Conservation (phyloP, 1,140 invertebrate species). For the Arctopsyche grandis region DNA sequence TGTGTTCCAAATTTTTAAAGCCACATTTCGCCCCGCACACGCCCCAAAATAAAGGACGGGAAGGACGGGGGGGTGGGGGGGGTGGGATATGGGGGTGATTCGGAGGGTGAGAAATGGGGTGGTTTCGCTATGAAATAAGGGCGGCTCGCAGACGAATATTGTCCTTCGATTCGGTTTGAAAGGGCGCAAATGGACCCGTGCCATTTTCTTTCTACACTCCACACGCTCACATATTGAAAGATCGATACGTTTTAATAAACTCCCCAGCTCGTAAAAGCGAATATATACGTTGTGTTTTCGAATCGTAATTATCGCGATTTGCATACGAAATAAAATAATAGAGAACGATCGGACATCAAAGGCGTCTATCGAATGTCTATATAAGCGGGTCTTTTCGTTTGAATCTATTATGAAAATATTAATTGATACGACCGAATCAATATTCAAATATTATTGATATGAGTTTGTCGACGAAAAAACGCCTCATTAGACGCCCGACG, state of each 20-base stretch:
- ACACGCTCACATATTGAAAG: too few species aligned
- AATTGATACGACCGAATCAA: slow-evolving; percentile 6
- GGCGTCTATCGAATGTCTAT: not conserved
- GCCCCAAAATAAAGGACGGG: slow-evolving; percentile 46
- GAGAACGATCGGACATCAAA: not conserved
- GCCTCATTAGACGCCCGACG: slow-evolving; percentile 1
- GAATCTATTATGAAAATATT: not conserved
- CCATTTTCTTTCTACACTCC: not conserved
- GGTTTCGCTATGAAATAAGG: slow-evolving; percentile 40
- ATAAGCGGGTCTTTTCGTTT: not conserved
- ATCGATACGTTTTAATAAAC: too few species aligned
- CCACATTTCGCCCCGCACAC: slow-evolving; percentile 67
- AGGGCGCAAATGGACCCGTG: slow-evolving; percentile 30
- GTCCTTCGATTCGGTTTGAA: slow-evolving; percentile 24
- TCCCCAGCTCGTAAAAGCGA: too few species aligned
- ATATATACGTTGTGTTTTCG: too few species aligned
- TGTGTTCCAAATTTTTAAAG: slow-evolving; percentile 71
- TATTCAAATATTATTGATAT: slow-evolving; percentile 13
- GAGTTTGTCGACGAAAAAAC: not conserved
- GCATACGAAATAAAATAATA: too few species aligned
- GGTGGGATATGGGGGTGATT: not conserved
- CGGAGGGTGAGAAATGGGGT: not conserved
- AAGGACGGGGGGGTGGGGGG: not conserved
- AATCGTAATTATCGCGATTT: too few species aligned
- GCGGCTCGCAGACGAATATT: slow-evolving; percentile 12